phyloP scores from a whole-genome alignment of 1,140 invertebrate species.

The Mylabris phalerata region DNA sequence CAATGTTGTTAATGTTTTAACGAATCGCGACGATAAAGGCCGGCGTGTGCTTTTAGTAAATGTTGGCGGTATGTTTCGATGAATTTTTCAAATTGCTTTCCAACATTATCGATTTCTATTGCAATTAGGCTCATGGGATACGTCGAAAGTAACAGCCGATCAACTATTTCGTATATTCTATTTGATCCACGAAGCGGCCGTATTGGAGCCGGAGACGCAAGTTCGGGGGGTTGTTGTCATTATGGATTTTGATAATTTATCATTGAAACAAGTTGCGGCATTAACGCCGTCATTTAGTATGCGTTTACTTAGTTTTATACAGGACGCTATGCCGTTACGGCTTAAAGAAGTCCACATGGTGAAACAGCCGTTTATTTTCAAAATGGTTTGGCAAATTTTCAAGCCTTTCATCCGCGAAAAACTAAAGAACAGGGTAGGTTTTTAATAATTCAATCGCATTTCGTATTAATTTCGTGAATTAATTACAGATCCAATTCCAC shows the following conservation, averaged over 20 bases:
- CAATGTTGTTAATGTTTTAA: slow-evolving; percentile 60
- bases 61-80: slow-evolving; percentile 27
- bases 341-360: slow-evolving; percentile 87
- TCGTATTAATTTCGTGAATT: slow-evolving; percentile 38
- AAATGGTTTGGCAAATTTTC: slow-evolving; percentile 80
- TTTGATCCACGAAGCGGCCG: slow-evolving; percentile 65
- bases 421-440: slow-evolving; percentile 66
- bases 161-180: slow-evolving; percentile 72
- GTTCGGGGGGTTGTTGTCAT: slow-evolving; percentile 67
- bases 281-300: slow-evolving; percentile 67
- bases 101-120: neutral
- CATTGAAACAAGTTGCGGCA: slow-evolving; percentile 62
- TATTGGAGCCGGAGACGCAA: slow-evolving; percentile 66
- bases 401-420: slow-evolving; percentile 83
- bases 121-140: slow-evolving; percentile 60
- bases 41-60: slow-evolving; percentile 32
- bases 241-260: slow-evolving; percentile 72
- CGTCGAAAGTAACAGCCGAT: slow-evolving; percentile 61
- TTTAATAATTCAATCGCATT: neutral
- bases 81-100: neutral
- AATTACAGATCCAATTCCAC: slow-evolving; percentile 66
- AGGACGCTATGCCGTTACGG: slow-evolving; percentile 81
- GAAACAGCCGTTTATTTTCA: slow-evolving; percentile 83
- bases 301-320: slow-evolving; percentile 69
- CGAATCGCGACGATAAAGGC: slow-evolving; percentile 35